These are phyloP conservation scores for Formica exsecta DNA, from an alignment of 1,140 invertebrate species.

Conservation along the genomic window DNA sequence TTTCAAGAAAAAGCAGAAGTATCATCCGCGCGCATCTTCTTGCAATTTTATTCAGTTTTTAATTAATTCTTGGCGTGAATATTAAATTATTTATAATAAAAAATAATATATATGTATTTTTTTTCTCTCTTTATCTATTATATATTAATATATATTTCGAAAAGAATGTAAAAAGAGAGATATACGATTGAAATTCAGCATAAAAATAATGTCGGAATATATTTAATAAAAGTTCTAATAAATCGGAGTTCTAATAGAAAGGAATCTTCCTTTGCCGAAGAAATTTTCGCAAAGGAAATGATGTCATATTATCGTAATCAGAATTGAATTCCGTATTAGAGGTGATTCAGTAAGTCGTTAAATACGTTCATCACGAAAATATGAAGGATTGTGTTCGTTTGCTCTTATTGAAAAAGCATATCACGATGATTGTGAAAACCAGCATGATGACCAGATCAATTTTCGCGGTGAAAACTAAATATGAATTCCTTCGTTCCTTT, in stretches of 20 bases:
- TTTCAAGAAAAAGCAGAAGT: not conserved
- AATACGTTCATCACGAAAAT: not conserved
- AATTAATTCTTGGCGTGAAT: not conserved
- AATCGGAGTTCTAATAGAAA: no score
- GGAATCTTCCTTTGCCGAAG: not conserved
- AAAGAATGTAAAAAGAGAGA: not conserved
- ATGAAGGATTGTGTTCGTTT: not conserved
- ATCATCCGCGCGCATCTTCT: not conserved
- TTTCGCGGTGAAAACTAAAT: constrained; percentile 36
- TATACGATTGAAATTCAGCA: not conserved
- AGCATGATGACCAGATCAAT: constrained; percentile 4
- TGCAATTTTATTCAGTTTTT: constrained; percentile 42
- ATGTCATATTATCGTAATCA: not conserved
- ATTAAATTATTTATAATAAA: not conserved
- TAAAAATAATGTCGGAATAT: not conserved
- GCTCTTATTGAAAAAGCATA: constrained; percentile 24
- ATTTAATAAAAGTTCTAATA: not conserved
- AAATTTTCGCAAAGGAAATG: not conserved
- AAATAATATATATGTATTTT: not conserved
- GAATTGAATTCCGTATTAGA: not conserved
- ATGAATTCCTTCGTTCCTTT: constrained; percentile 30
- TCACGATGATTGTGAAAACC: constrained; percentile 1
- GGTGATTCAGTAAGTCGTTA: not conserved
- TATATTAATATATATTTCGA: not conserved
- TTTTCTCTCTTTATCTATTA: not conserved